A percentile compares a stretch with the other conserved stretches of the same genome.
phyloP scores from a whole-genome alignment of 2,888 invertebrate genomes.

The Biston betularia region DNA sequence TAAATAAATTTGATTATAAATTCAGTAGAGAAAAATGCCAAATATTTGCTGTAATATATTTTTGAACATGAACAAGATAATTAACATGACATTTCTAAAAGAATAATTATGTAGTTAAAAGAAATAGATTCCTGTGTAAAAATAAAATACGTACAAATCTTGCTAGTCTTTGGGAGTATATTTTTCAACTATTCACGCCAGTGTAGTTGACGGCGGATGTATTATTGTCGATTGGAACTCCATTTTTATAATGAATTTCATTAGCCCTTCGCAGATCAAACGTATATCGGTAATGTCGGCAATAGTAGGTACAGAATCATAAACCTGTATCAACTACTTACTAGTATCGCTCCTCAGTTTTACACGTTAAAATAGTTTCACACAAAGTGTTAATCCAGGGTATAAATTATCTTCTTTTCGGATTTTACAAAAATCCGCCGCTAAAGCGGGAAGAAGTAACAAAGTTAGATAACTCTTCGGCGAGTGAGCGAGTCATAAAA shows the following conservation, averaged over 20 bases:
- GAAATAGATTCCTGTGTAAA: conserved; percentile 6
- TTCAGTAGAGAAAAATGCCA: conserved; percentile 18
- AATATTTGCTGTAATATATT: conserved; percentile 18
- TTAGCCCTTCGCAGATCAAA: no score
- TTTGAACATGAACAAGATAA: conserved; percentile 5
- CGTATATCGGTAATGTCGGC: no score
- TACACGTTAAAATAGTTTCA: no score
- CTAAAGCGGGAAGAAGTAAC: no score
- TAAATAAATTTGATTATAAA: conserved; percentile 9
- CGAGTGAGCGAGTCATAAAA: no score
- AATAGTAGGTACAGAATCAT: no score
- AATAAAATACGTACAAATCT: conserved; percentile 28
- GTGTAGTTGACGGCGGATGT: background rate
- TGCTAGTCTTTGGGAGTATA: conserved; percentile 25
- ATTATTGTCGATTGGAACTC: background rate
- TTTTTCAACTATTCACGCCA: conserved; percentile 13
- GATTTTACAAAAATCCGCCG: no score
- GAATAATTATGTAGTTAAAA: conserved; percentile 9
- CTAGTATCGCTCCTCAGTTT: no score
- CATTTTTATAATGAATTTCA: background rate
- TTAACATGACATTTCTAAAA: conserved; percentile 22
- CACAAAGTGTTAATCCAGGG: no score
- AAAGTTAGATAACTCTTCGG: no score
- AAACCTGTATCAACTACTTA: no score
- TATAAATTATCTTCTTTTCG: no score